phyloP scores from a whole-genome alignment of 1,140 invertebrate genomes.

The Drosophila eugracilis region DNA sequence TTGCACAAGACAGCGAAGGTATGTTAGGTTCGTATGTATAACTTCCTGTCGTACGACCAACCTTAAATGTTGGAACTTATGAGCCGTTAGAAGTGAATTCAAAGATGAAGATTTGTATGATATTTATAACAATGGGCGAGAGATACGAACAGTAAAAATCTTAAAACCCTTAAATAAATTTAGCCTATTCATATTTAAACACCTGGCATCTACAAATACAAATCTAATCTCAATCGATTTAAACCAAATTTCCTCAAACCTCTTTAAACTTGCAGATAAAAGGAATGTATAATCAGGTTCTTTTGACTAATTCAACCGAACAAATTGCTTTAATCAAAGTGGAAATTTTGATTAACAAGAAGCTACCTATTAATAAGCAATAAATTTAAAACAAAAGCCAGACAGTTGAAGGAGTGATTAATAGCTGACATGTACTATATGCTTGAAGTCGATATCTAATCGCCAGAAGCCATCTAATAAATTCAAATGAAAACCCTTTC shows the following conservation, averaged over 20 bases:
- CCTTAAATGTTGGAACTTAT: slow-evolving; percentile 26
- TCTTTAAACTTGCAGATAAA: background rate
- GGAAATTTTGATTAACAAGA: slow-evolving; percentile 5
- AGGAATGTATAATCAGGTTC: background rate
- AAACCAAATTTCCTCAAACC: background rate
- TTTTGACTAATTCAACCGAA: background rate
- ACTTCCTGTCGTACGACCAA: slow-evolving; percentile 64
- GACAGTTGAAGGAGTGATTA: slow-evolving; percentile 16
- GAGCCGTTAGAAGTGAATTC: slow-evolving; percentile 38
- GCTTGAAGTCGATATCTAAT: slow-evolving; percentile 26
- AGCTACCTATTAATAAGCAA: background rate
- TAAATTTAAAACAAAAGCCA: slow-evolving; percentile 10
- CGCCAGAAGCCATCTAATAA: slow-evolving; percentile 6
- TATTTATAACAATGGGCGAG: too few relatives aligned
- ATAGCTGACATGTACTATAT: slow-evolving; percentile 2
- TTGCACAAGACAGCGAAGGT: slow-evolving; percentile 68
- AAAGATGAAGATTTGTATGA: background rate
- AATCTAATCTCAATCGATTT: slow-evolving; percentile 14
- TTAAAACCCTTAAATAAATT: too few relatives aligned
- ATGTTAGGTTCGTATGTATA: slow-evolving; percentile 14
- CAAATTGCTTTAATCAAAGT: slow-evolving; percentile 2
- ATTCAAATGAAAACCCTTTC: slow-evolving; percentile 9
- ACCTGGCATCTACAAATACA: background rate
- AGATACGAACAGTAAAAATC: background rate
- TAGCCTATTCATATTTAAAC: background rate